Conservation (phyloP, 2,113 vertebrate genomes). For the Apistogramma diplotaenia region DNA sequence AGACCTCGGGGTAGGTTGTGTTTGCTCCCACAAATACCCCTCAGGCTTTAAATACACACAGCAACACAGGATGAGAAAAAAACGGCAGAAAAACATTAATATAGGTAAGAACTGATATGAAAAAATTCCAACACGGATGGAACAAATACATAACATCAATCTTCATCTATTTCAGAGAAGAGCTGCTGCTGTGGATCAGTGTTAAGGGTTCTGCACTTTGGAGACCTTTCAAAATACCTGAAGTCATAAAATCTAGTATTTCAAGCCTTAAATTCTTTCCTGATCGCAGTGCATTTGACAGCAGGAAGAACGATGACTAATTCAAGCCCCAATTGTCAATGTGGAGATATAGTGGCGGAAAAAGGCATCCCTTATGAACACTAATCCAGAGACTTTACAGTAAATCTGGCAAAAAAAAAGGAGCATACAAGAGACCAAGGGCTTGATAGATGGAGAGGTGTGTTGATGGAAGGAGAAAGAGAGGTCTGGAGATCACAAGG, state of each 20-base stretch:
- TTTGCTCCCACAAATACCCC: conserved; percentile 57
- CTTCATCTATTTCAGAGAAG: conserved; percentile 31
- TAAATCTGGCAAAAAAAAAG: conserved; percentile 35
- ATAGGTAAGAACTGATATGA: conserved; percentile 5
- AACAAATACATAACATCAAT: conserved; percentile 51
- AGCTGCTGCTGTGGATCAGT: conserved; percentile 5
- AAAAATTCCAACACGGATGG: conserved; percentile 1
- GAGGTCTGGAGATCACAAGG: conserved; percentile 63
- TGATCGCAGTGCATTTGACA: conserved; percentile 1
- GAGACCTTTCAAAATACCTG: not conserved
- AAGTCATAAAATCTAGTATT: not conserved
- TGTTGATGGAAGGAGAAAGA: conserved; percentile 55
- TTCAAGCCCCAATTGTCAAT: not conserved
- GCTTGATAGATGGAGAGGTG: conserved; percentile 56
- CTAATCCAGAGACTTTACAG: conserved; percentile 24
- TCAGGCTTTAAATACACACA: conserved; percentile 51
- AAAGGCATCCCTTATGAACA: not conserved
- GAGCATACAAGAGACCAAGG: conserved; percentile 20
- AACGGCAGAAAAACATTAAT: conserved; percentile 5
- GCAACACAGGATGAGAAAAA: not conserved
- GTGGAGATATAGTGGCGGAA: not conserved
- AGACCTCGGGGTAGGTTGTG: conserved; percentile 14
- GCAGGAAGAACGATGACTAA: not conserved
- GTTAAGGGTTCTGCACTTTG: not conserved
- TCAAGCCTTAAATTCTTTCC: not conserved